Base-by-base conservation (phyloP, 1,140 invertebrate species). In the Ericerus pela region DNA sequence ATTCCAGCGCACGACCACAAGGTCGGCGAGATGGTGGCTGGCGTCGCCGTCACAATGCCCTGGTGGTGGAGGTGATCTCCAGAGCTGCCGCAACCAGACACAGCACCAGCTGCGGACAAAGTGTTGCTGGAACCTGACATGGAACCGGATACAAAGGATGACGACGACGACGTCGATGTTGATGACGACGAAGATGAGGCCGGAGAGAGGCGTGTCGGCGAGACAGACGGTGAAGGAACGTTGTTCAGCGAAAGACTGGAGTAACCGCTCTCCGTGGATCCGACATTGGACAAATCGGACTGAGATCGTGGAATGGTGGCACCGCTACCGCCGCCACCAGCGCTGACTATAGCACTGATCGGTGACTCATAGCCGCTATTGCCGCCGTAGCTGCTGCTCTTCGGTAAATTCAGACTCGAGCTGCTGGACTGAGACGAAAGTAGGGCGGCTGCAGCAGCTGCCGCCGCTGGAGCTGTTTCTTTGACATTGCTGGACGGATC, bases 401-500 rank as follows among this genome's bases (percentile, higher is more conserved):
- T 47, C 12, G 51, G 41, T 24, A 53, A 20, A 22, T 52, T 58
- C 51, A 37, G 54, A 11, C n/a, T 27, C 22, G 56, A 58, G 36
- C 43, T 36, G 8, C 51, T 53, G 18, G 53, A 36, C 20, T 26
- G 14, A 43, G 26, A 36, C 28, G 51, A 14, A n/a, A n/a, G n/a
- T n/a, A n/a, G n/a, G n/a, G n/a, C n/a, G n/a, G n/a, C n/a, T n/a
- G n/a, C n/a, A n/a, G n/a, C n/a, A n/a, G n/a, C n/a, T 18, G 22
- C 24, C 26, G 37, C 28, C 26, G 33, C 31, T 22, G 47, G n/a
- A 1, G 57, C n/a, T 18, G 36, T 26, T 22, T 38, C 20, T 12
- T 58, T 51, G 18, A 26, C 51, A 53, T 43, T 62, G 36, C 58
- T 62, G 53, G 54, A 58, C 27, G 63, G 63, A 51, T 65, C 63